Evolutionary conservation across 2,113 vertebrate genomes (phyloP), one percentile per base, ranked within the genome.

Genomic region (Perca fluviatilis): DNA sequence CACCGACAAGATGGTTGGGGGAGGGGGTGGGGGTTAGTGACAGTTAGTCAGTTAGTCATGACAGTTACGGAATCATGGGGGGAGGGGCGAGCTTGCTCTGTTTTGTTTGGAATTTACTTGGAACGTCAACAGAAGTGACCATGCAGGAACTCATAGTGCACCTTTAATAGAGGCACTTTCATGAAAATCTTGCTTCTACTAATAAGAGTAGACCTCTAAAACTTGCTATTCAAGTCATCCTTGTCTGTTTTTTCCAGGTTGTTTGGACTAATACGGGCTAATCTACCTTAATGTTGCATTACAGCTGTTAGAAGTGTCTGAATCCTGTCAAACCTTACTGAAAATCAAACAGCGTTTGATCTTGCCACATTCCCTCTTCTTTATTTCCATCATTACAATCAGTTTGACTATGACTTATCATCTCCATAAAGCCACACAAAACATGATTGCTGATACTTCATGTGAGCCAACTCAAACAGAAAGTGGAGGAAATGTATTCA

Each of bases 341-440:
- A 65, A 76, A 76, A 30, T 65, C 33, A 76, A 66, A 65, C 62
- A 65, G 50, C 50, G 56, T 65, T 65, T 54, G 61, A 74, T 62
- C 72, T 36, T 5, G 7, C 30, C 30, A 36, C 14, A 3, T 56
- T 65, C 36, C 33, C 33, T 76, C 61, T 65, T 65, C 61, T 65
- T 76, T 57, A 57, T 66, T 47, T 30, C 36, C 18, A 66, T 25
- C 23, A 57, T 77, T 46, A 77, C 40, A 47, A n/a, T 77, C 51
- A 66, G 63, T 77, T 49, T 77, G 74, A 77, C 63, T 57, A 49
- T 77, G 74, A 58, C 63, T 58, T 49, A 77, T 58, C 50, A 46
- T 65, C 23, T 65, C 74, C 25, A 77, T 77, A 77, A 66, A 77
- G 25, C 51, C 25, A 58, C 56, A 33, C 43, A 23, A 21, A 58